Evolutionary conservation across 2,888 invertebrate species (phyloP).

Genomic region (Lutraria lutraria): DNA sequence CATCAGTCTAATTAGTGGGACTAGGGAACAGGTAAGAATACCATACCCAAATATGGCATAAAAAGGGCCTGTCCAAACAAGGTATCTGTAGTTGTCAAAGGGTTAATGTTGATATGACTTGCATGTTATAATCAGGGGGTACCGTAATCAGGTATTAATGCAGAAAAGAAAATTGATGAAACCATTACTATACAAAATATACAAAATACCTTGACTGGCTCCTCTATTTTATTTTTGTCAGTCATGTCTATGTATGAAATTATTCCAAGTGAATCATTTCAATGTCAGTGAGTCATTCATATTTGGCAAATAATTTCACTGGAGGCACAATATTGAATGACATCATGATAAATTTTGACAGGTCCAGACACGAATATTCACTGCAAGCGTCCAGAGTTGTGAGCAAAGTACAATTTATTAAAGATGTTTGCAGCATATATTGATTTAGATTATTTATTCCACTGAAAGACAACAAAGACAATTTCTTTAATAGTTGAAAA

Average conservation of each 20-base stretch:
- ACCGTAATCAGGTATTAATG: too few relatives aligned
- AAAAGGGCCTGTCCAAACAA: too few relatives aligned
- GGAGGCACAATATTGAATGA: background rate
- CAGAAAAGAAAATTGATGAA: too few relatives aligned
- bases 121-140: too few relatives aligned
- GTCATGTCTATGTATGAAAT: background rate
- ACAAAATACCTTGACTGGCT: background rate
- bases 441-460: background rate
- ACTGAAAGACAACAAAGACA: background rate
- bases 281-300: conserved; percentile 17
- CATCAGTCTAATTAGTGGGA: too few relatives aligned
- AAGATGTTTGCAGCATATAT: background rate
- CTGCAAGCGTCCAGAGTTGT: background rate
- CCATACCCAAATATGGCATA: too few relatives aligned
- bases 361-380: conserved; percentile 27
- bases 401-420: background rate
- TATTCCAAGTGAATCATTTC: conserved; percentile 16
- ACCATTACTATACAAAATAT: too few relatives aligned
- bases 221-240: conserved; percentile 2
- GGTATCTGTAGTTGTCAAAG: too few relatives aligned
- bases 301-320: conserved; percentile 4
- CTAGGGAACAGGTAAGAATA: too few relatives aligned
- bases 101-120: too few relatives aligned
- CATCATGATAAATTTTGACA: conserved; percentile 29
- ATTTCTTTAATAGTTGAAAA: background rate